Conservation (phyloP, 2,113 vertebrate species). For the Saguinus midas region DNA sequence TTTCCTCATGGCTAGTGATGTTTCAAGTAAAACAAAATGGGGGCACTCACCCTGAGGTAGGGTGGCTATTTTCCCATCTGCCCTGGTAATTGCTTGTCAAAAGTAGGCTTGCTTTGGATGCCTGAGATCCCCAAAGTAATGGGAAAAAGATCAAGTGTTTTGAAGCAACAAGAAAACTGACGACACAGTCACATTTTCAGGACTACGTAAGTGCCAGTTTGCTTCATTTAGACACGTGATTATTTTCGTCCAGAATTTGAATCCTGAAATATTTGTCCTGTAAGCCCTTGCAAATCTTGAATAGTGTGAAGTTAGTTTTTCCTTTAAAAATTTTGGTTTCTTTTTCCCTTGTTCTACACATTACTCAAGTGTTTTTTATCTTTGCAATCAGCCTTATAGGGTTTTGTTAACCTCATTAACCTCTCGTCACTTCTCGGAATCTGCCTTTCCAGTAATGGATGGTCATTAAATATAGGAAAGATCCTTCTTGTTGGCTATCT, state of each 20-base stretch:
- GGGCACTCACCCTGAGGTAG: constrained; percentile 70
- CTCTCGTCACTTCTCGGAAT: constrained; percentile 51
- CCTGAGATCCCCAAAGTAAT: constrained; percentile 72
- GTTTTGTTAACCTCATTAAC: constrained; percentile 67
- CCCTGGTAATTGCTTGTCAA: constrained; percentile 78
- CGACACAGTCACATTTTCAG: constrained; percentile 69
- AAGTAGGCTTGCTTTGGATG: constrained; percentile 68
- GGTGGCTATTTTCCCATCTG: constrained; percentile 75
- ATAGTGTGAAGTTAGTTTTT: background rate
- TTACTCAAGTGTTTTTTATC: constrained; percentile 36
- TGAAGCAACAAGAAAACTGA: constrained; percentile 75
- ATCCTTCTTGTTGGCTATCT: background rate
- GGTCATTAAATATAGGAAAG: constrained; percentile 57
- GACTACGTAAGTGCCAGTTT: constrained; percentile 56
- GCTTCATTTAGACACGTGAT: constrained; percentile 69
- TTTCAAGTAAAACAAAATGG: constrained; percentile 79
- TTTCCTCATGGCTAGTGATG: constrained; percentile 76
- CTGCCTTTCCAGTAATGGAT: constrained; percentile 51
- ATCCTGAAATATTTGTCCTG: constrained; percentile 72
- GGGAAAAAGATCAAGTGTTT: constrained; percentile 77
- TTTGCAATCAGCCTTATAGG: constrained; percentile 47
- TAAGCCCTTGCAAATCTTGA: constrained; percentile 66
- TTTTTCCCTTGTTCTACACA: constrained; percentile 30
- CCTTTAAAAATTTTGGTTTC: background rate
- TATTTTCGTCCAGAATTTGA: constrained; percentile 69